These are phyloP conservation scores for Geophilus truncorum DNA, from an alignment of 2,888 invertebrate genomes.

Conservation along the genomic window DNA sequence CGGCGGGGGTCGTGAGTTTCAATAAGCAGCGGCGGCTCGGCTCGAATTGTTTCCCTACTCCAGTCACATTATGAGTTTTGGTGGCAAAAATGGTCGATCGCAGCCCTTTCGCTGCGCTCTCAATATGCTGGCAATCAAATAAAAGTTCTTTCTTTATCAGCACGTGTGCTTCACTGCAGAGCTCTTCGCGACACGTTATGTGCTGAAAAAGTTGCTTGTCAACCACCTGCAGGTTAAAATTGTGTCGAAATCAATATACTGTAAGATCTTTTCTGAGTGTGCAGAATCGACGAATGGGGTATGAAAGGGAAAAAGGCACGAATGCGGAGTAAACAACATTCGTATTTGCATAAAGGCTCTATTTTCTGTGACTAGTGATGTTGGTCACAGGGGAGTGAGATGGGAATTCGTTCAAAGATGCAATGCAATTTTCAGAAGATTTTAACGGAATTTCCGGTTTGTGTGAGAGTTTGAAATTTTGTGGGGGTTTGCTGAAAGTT, in stretches of 20 bases:
- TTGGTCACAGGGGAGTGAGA: too few relatives aligned
- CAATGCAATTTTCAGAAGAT: too few relatives aligned
- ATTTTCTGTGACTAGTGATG: neutral
- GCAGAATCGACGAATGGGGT: neutral
- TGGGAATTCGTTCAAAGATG: too few relatives aligned
- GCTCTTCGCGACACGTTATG: neutral
- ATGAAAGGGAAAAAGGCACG: neutral
- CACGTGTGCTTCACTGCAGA: neutral
- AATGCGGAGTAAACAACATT: neutral
- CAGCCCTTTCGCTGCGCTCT: neutral
- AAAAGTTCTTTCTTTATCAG: neutral
- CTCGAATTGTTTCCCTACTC: neutral
- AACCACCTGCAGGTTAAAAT: slow-evolving; percentile 3
- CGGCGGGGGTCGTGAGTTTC: too few relatives aligned
- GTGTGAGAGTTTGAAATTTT: too few relatives aligned
- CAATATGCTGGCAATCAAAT: neutral
- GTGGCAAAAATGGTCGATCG: neutral
- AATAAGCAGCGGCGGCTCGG: neutral
- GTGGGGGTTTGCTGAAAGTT: too few relatives aligned
- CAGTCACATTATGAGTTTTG: slow-evolving; percentile 1
- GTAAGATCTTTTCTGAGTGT: neutral
- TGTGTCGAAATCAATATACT: neutral
- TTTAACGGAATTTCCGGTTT: too few relatives aligned
- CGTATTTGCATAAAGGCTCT: neutral
- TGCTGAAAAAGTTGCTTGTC: neutral